Evolutionary conservation across 1,140 invertebrate genomes (phyloP), one percentile per base, ranked within the genome.

Genomic region (Hestina assimilis): DNA sequence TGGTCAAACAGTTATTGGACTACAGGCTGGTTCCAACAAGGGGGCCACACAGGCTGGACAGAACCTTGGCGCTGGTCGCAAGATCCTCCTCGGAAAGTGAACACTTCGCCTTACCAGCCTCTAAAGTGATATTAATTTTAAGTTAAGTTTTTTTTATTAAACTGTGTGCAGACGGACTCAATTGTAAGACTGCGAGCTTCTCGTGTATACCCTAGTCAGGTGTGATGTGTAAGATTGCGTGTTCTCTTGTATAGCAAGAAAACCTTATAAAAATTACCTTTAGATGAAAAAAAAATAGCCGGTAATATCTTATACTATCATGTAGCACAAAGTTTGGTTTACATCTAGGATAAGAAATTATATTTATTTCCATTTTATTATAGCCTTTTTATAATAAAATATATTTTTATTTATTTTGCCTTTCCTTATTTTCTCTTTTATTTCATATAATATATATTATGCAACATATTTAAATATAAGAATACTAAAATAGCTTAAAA

Each of bases 1-100:
- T 55, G 97, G 97, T 7, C 93, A 98, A 81, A 93, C 92, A 33
- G 90, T 98, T 38, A 96, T 99, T 72, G 97, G 97, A 70, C 92
- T 99, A 8, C 98, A 99, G 89, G 96, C 96, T 69, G 98, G 98
- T n/a, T 93, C 92, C 69, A 99, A 99, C 92, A 97, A 97, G 82
- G 97, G 97, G 28, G 97, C 97, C 60, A 95, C 95, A 35, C 96
- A 98, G 89, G 93, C 95, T 33, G 98, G 98, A 2, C 93, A 96
- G 81, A 99, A 94, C 85, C 93, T 99, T 52, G 98, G 98, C 47
- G 98, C 97, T 65, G 94, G 94, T 58, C 92, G 95, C 79, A 96
- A 96, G 87, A 96, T 96, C 86, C 90, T 96, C 63, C 91, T 96
- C 70, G 95, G 95, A 90, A 96, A 96, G 92, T 96, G 92, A 93